These are phyloP conservation scores for Channallabes apus DNA, from an alignment of 2,797 vertebrate genomes.

Conservation along the genomic window DNA sequence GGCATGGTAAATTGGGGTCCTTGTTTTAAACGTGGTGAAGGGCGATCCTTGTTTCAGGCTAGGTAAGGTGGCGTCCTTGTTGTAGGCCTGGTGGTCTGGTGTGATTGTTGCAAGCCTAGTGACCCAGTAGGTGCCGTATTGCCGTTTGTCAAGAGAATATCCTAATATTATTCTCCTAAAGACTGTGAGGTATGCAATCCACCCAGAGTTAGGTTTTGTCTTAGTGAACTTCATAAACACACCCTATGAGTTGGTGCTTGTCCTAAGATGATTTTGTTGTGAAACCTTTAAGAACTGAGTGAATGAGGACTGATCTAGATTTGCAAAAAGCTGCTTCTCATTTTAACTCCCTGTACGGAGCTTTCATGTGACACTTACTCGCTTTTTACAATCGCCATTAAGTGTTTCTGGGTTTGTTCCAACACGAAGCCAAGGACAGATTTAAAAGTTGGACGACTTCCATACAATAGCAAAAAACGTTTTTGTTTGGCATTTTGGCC, in stretches of 20 bases:
- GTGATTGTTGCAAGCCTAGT: neutral
- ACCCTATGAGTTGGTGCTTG: neutral
- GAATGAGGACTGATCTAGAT: neutral
- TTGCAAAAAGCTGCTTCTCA: neutral
- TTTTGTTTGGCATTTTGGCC: neutral
- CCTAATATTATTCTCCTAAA: neutral
- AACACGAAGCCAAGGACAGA: neutral
- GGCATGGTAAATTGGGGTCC: no score
- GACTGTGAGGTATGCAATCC: neutral
- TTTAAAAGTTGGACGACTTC: neutral
- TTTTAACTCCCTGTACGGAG: conserved; percentile 3
- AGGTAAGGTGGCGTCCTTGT: neutral
- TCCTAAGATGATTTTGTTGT: conserved; percentile 5
- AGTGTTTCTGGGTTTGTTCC: conserved; percentile 5
- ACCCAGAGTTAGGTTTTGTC: neutral
- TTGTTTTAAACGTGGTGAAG: no score
- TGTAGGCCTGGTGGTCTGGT: neutral
- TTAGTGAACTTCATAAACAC: neutral
- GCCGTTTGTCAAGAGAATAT: neutral
- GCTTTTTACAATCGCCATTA: neutral
- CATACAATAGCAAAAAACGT: neutral
- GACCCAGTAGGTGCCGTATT: no score
- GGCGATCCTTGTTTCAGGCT: no score
- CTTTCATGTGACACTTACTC: neutral
- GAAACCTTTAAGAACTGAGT: neutral